Base-by-base conservation (phyloP, 2,797 vertebrate genomes). In the Ptychobarbus kaznakovi region DNA sequence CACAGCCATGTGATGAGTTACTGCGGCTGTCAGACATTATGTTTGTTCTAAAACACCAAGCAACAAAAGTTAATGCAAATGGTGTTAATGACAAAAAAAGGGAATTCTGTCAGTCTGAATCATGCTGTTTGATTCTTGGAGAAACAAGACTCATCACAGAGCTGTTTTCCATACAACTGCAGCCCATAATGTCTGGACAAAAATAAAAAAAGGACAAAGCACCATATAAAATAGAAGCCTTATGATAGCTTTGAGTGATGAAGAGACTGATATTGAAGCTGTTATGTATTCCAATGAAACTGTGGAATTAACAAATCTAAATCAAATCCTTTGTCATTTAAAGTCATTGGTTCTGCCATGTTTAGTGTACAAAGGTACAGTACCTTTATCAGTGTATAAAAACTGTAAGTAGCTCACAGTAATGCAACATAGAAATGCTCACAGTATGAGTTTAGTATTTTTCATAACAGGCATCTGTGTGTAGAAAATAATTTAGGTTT, bases 31-130 rank as follows among this genome's bases (percentile, higher is more conserved):
- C 76, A 78, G 75, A 78, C 22, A 61, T 13, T 18, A 28, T 61
- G 56, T 28, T 28, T 77, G 35, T 56, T 77, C 53, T 42, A n/a
- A 78, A 78, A 78, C n/a, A 18, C 53, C 12, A 42, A 58, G 51
- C 32, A 61, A 58, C 51, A 76, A 42, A 51, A 77, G n/a, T n/a
- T 22, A 42, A 8, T n/a, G n/a, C n/a, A 61, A 58, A 77, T 40
- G 2, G 16, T 7, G 58, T 61, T 6, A 61, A 40, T 42, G 38
- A 77, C 40, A 77, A 58, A 58, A 53, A 51, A 32, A 4, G 5
- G 1, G 2, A 20, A 73, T 49, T 49, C 15, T 73, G 44, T 73
- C 70, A 11, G 25, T 73, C 25, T 51, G 25, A 51, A 51, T 75
- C 16, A 18, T 75, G 28, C 22, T 58, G 22, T 58, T 58, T 58